Evolutionary conservation across 2,113 vertebrate genomes (phyloP).

Genomic region (Recurvirostra avosetta): DNA sequence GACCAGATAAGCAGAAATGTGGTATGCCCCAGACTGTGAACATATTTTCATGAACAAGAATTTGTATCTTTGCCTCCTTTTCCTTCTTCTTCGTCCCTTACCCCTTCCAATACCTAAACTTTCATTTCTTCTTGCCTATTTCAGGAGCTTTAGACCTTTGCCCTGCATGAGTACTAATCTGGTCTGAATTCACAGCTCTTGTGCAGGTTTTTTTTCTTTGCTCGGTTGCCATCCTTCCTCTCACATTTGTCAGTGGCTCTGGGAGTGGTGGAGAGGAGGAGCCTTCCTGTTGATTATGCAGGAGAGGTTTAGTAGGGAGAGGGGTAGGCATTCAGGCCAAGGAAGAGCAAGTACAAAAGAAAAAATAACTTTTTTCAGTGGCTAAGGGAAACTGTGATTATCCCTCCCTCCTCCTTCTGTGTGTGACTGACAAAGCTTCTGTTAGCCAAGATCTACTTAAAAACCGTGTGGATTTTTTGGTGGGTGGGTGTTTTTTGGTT

Average conservation of each 20-base stretch:
- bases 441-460: background rate
- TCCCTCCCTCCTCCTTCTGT: background rate
- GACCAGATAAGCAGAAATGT: background rate
- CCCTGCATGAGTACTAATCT: background rate
- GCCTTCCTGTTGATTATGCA: background rate
- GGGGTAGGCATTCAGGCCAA: background rate
- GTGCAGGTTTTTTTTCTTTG: background rate
- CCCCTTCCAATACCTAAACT: background rate
- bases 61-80: background rate
- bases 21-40: background rate
- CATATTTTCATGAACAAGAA: background rate
- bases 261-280: background rate
- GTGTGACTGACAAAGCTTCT: background rate
- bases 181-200: background rate
- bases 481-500: background rate
- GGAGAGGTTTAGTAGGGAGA: background rate
- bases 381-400: background rate
- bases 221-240: background rate
- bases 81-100: background rate
- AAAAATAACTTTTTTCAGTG: background rate
- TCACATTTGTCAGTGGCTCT: background rate
- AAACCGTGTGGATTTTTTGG: background rate
- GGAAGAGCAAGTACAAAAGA: background rate
- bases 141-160: background rate
- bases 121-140: background rate